Conservation (phyloP, 2,797 vertebrate genomes). For the Phalloptychus januarius region DNA sequence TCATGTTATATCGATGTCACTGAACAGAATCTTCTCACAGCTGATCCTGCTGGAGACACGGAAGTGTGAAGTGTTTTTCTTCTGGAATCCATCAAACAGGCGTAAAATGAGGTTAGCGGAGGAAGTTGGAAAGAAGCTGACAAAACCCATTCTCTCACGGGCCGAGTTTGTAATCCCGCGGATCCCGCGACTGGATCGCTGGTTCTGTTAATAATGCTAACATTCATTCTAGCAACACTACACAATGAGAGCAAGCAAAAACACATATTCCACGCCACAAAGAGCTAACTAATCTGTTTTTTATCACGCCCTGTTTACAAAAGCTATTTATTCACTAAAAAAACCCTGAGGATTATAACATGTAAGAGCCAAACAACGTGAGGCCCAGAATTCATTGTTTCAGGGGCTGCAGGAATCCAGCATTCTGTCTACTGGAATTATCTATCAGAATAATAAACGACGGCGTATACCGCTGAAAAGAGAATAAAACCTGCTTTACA, state of each 20-base stretch:
- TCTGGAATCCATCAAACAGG: neutral
- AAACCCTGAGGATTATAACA: neutral
- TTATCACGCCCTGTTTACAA: neutral
- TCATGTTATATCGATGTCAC: neutral
- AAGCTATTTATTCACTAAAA: neutral
- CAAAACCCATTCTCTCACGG: neutral
- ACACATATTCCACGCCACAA: neutral
- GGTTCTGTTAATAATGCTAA: neutral
- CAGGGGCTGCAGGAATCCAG: slow-evolving; percentile 16
- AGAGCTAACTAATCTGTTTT: neutral
- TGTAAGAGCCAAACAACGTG: neutral
- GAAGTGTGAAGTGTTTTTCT: neutral
- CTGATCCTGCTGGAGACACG: slow-evolving; percentile 7
- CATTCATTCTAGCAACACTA: neutral
- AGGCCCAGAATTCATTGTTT: slow-evolving; percentile 12
- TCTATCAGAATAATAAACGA: slow-evolving; percentile 28
- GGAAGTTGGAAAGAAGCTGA: neutral
- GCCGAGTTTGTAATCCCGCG: neutral
- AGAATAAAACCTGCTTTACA: slow-evolving; percentile 35
- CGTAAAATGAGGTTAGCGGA: neutral
- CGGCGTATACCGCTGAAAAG: slow-evolving; percentile 15
- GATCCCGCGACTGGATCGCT: neutral
- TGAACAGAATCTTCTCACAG: slow-evolving; percentile 1
- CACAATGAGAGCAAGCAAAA: slow-evolving; percentile 1
- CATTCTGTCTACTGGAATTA: slow-evolving; percentile 31